These are phyloP conservation scores for Cheilosia impressa DNA, from an alignment of 2,888 invertebrate species.

Conservation along the genomic window DNA sequence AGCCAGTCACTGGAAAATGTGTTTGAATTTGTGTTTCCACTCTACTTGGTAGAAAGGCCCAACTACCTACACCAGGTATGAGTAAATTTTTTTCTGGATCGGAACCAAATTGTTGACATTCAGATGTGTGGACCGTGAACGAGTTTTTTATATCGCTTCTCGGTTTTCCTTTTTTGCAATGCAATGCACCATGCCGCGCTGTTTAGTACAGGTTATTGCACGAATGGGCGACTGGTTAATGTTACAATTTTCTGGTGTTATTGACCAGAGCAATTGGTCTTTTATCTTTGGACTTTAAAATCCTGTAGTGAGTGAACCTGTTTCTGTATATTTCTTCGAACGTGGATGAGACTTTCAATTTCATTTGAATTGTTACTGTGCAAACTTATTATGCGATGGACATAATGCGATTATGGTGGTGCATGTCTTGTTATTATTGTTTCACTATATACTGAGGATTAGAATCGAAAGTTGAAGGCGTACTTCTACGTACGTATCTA, in stretches of 20 bases:
- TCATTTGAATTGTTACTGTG: constrained; percentile 4
- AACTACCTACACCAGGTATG: neutral
- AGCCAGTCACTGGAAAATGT: neutral
- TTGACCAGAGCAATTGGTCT: constrained; percentile 17
- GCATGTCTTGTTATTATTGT: neutral
- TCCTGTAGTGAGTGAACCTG: constrained; percentile 3
- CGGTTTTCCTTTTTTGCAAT: neutral
- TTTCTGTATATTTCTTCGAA: constrained; percentile 3
- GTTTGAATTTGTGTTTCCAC: constrained; percentile 4
- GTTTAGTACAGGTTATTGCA: neutral
- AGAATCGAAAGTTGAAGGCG: neutral
- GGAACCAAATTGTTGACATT: constrained; percentile 38
- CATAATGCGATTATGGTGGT: constrained; percentile 15
- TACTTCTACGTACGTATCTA: neutral
- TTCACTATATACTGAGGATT: neutral
- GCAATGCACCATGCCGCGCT: neutral
- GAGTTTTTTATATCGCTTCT: constrained; percentile 8
- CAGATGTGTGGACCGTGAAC: constrained; percentile 17
- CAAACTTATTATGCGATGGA: neutral
- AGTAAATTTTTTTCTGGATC: constrained; percentile 15
- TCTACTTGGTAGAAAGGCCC: constrained; percentile 16
- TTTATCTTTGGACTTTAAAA: neutral
- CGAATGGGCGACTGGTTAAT: neutral
- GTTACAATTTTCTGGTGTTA: constrained; percentile 9
- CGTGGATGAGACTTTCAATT: constrained; percentile 26